These are phyloP conservation scores for Eulemur rufifrons DNA, from an alignment of 2,113 vertebrate genomes.

Conservation along the genomic window DNA sequence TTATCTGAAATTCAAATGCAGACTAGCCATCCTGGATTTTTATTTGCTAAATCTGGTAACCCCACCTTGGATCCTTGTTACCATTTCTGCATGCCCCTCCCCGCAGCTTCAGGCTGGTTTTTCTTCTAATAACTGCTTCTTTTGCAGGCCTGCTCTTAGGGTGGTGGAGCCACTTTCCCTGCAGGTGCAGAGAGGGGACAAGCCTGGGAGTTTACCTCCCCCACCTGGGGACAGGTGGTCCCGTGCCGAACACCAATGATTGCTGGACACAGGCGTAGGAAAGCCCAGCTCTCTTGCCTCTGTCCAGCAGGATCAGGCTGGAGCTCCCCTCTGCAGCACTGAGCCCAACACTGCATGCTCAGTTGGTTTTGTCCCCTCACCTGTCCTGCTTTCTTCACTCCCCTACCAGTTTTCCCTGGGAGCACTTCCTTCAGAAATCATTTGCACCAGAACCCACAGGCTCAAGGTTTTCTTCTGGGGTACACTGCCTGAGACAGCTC, in stretches of 20 bases:
- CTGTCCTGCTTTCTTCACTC: neutral
- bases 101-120: neutral
- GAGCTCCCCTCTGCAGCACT: neutral
- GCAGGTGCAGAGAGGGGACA: neutral
- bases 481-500: neutral
- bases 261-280: neutral
- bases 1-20: slow-evolving; percentile 19
- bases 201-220: neutral
- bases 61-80: neutral
- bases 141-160: neutral
- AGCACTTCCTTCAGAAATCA: neutral
- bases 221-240: neutral
- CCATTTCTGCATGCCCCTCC: neutral
- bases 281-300: neutral
- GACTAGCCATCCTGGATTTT: neutral
- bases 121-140: neutral
- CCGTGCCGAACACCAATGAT: neutral
- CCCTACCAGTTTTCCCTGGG: neutral
- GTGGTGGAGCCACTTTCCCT: neutral
- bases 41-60: neutral
- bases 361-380: neutral
- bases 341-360: too few relatives aligned
- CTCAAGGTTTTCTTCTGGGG: neutral
- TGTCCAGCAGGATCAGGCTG: neutral
- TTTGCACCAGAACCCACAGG: neutral